Percentiles rank a stretch among this genome's conserved stretches.
These are phyloP conservation scores for Pocillopora verrucosa DNA, from an alignment of 64 coral and sea anemone genomes.

Conservation along the genomic window DNA sequence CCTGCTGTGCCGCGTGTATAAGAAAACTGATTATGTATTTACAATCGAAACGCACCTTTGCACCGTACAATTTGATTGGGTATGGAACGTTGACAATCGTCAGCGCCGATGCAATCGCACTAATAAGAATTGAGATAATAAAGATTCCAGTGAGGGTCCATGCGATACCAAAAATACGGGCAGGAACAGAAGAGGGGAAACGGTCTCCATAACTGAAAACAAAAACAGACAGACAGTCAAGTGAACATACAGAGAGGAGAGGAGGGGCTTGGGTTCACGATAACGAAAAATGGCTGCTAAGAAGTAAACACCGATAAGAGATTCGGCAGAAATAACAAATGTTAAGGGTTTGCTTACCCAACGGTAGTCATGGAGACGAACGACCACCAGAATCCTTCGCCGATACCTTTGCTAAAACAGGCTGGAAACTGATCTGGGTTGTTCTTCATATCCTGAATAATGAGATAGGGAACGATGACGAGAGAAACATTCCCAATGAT, in stretches of 20 bases:
- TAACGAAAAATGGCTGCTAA: too few relatives aligned
- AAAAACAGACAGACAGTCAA: neutral
- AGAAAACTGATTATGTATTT: too few relatives aligned
- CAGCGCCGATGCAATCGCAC: constrained; percentile 52
- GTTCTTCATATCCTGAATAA: constrained; percentile 34
- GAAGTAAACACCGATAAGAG: too few relatives aligned
- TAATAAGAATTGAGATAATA: constrained; percentile 63
- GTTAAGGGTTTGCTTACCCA: constrained; percentile 30
- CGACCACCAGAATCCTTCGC: constrained; percentile 78
- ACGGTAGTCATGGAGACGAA: constrained; percentile 84
- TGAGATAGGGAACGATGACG: too few relatives aligned
- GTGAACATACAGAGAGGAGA: neutral
- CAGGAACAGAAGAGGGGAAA: constrained; percentile 62
- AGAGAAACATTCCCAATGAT: too few relatives aligned
- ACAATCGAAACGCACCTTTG: neutral
- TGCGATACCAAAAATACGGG: constrained; percentile 56
- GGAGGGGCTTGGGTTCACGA: neutral
- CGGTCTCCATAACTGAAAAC: constrained; percentile 75
- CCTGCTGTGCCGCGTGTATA: neutral
- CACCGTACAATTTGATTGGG: constrained; percentile 36
- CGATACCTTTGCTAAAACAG: constrained; percentile 39
- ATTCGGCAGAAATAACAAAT: neutral
- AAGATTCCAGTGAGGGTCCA: constrained; percentile 83
- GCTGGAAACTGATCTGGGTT: constrained; percentile 61
- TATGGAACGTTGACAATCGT: constrained; percentile 34